These are phyloP conservation scores for Agonopterix alstromeriana DNA, from an alignment of 2,888 invertebrate genomes.

Conservation along the genomic window DNA sequence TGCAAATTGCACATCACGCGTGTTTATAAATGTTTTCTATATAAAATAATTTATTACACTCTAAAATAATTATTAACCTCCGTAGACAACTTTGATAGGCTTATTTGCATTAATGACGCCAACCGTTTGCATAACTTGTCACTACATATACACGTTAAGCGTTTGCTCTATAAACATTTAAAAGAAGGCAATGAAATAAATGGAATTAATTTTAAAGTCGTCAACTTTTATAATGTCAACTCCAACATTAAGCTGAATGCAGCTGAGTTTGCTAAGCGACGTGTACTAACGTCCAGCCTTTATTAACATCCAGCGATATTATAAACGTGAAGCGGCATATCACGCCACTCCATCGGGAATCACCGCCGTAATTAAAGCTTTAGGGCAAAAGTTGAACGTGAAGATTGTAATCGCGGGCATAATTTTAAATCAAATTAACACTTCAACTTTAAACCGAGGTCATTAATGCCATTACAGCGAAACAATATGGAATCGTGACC, in stretches of 20 bases:
- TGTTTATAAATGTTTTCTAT: too few relatives aligned
- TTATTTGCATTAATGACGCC: constrained; percentile 20
- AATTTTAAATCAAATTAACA: constrained; percentile 77
- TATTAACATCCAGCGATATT: constrained; percentile 34
- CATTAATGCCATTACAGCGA: constrained; percentile 72
- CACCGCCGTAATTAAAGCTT: constrained; percentile 65
- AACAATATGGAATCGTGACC: constrained; percentile 75
- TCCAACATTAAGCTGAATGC: constrained; percentile 42
- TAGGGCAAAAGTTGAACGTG: constrained; percentile 66
- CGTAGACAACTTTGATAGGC: not conserved
- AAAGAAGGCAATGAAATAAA: constrained; percentile 29
- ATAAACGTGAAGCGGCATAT: constrained; percentile 34
- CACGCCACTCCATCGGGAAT: constrained; percentile 53
- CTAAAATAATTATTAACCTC: constrained; percentile 2
- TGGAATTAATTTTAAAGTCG: constrained; percentile 34
- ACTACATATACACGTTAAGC: constrained; percentile 24
- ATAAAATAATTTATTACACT: too few relatives aligned
- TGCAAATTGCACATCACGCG: too few relatives aligned
- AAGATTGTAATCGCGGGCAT: constrained; percentile 68
- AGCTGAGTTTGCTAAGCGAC: constrained; percentile 32
- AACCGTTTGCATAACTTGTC: constrained; percentile 44
- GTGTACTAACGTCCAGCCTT: constrained; percentile 32
- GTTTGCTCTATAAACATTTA: constrained; percentile 28
- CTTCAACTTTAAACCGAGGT: constrained; percentile 75
- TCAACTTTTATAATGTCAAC: constrained; percentile 37